Conservation (phyloP, 2,113 vertebrate species). For the Glaucomys volans region DNA sequence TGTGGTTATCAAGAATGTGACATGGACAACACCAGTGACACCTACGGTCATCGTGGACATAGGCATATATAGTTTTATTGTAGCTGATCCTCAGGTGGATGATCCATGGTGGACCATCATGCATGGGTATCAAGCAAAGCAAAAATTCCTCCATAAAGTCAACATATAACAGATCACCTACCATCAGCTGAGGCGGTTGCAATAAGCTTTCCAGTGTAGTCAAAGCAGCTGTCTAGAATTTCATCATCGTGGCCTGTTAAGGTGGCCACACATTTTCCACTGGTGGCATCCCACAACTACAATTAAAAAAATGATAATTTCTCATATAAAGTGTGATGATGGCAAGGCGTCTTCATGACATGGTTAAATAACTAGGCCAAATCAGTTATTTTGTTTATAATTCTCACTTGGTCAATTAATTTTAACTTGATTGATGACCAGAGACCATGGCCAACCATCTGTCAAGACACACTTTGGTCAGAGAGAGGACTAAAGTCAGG, state of each 20-base stretch:
- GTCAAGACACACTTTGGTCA: background rate
- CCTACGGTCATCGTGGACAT: background rate
- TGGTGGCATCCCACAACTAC: conserved; percentile 93
- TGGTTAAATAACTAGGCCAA: background rate
- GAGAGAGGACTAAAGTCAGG: background rate
- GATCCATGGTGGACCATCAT: background rate
- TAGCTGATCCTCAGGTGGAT: background rate
- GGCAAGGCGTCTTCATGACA: background rate
- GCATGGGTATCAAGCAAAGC: background rate
- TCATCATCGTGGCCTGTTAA: conserved; percentile 93
- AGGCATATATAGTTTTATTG: background rate
- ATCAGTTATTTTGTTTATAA: background rate
- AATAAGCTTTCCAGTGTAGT: conserved; percentile 93
- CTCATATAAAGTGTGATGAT: background rate
- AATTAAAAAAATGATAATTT: conserved; percentile 41
- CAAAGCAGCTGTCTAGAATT: conserved; percentile 96
- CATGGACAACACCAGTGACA: background rate
- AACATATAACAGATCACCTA: conserved; percentile 78
- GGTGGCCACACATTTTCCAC: conserved; percentile 90
- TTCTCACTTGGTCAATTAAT: background rate
- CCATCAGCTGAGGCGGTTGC: conserved; percentile 96
- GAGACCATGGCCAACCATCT: background rate
- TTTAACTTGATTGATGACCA: conserved; percentile 5
- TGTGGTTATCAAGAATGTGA: background rate
- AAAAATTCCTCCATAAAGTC: background rate